Base-by-base conservation (phyloP, 2,797 vertebrate genomes). In the Hephaestus fuliginosus region DNA sequence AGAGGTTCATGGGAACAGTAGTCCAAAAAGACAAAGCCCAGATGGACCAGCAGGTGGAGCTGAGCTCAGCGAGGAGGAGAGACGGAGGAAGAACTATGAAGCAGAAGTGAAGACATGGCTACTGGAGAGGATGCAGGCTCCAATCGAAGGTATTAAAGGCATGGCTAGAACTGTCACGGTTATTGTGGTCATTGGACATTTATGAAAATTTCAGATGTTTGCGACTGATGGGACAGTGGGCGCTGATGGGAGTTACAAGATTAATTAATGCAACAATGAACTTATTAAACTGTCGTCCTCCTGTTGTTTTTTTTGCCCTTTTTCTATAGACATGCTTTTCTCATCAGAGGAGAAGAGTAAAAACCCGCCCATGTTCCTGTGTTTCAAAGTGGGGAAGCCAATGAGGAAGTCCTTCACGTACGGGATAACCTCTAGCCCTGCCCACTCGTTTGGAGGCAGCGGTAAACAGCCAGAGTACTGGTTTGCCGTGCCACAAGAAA, bases 401-500 rank as follows among this genome's bases (percentile, higher is more conserved):
- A 99, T 99, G 98, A 97, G 96, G 77, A 99, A 99, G 88, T 99
- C 98, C 36, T 99, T 99, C 66, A 96, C 93, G 9, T 93, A 93
- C 2, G 96, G 97, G 44, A 93, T 93, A 58, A 94, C 94, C 1
- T 90, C 92, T 1, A 95, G 97, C 63, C 94, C 97, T 56, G 94
- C 95, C 75, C 97, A 97, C 76, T 96, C 96, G 5, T 96, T 96
- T 2, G 93, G 93, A 60, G 92, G 91, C 66, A 91, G 92, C 51
- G 96, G 95, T 13, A 98, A 97, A 87, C 97, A 99, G 66, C 96
- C 96, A 0, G 98, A 99, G 86, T 99, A 99, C 85, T 99, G 98
- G 98, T 99, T 99, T 90, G 98, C 98, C 30, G 97, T 99, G 65
- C 98, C 98, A 17, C 97, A 98, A 81, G 98, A 99, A 89, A 97